Base-by-base conservation (phyloP, 2,888 invertebrate genomes). In the Alentia gelatinosa region DNA sequence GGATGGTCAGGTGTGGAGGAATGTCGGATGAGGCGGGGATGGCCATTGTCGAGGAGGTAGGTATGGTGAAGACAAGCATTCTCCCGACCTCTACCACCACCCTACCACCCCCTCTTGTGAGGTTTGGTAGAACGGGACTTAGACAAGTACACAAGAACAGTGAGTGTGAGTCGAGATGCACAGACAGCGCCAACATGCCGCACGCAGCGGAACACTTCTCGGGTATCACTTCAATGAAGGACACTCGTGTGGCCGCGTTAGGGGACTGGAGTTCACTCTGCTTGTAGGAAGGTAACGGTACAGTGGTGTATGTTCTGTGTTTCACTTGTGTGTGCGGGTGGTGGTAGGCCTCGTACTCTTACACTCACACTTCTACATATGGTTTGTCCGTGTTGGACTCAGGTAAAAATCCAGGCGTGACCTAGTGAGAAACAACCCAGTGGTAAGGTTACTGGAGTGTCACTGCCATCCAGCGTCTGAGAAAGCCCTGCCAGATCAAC, bases 1-100 rank as follows among this genome's bases (percentile, higher is more conserved):
- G 33, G 26, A 68, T 30, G 68, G 68, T 1, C n/a, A 68, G 68
- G 68, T 39, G 79, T 79, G 79, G 79, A 79, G 79, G 79, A 79
- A 79, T 79, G 79, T 39, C 1, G 68, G 68, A 68, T 26, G 68
- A 68, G 68, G 15, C 68, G 12, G 5, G 33, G 30, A 30, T 26
- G 68, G 56, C n/a, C 56, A 56, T n/a, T 26, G 68, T 26, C 12
- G 26, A 19, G 39, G 79, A 79, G 79, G 79, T 79, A 79, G 79
- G 79, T 79, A 79, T 79, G 23, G 79, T 15, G 5, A 56, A 56
- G 56, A 56, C 56, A n/a, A n/a, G n/a, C n/a, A n/a, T n/a, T n/a
- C n/a, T n/a, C n/a, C n/a, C n/a, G n/a, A n/a, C n/a, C n/a, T n/a
- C n/a, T n/a, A n/a, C n/a, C n/a, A n/a, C n/a, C n/a, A n/a, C n/a